Evolutionary conservation across 2,113 vertebrate genomes (phyloP).

Genomic region (Rynchops niger): DNA sequence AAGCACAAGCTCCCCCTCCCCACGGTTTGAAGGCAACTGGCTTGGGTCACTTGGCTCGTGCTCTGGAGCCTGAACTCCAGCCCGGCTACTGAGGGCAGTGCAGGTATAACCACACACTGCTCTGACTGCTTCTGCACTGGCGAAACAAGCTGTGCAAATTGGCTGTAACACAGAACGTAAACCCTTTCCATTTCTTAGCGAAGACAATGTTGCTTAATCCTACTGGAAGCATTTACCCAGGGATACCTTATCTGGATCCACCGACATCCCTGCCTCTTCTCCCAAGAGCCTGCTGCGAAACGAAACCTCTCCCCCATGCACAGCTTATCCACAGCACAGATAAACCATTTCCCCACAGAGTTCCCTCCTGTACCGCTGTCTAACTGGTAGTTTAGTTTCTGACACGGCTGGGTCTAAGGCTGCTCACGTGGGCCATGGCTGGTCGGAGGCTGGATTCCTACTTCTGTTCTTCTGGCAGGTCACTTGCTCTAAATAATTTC

Average conservation of each 20-base stretch:
- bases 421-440: background rate
- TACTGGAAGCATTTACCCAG: background rate
- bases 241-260: background rate
- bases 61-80: background rate
- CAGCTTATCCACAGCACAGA: background rate
- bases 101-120: background rate
- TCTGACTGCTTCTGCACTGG: background rate
- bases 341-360: background rate
- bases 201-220: constrained; percentile 2
- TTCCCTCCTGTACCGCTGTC: background rate
- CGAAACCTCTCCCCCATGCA: background rate
- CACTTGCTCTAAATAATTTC: background rate
- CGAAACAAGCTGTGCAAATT: background rate
- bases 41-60: background rate
- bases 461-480: background rate
- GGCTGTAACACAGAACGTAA: background rate
- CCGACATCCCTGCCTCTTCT: background rate
- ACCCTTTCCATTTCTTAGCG: background rate
- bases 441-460: background rate
- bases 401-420: background rate
- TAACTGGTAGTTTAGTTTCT: background rate
- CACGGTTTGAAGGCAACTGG: background rate
- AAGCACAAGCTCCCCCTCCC: background rate
- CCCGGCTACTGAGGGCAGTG: fast-evolving
- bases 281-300: background rate